Conservation (phyloP, 2,888 invertebrate species). For the Julus scanicus region DNA sequence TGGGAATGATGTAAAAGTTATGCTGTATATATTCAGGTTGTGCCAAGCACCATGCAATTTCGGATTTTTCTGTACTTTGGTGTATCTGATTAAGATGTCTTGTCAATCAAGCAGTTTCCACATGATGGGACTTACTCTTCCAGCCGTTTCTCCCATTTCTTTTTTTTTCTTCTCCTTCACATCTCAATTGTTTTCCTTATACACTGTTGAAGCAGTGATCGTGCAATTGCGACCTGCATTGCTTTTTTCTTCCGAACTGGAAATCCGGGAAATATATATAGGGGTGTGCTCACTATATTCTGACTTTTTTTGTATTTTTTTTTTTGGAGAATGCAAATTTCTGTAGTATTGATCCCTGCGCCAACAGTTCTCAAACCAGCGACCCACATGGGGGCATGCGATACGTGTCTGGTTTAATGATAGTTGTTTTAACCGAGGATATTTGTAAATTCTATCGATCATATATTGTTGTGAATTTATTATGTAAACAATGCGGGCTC, state of each 20-base stretch:
- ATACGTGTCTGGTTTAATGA: constrained; percentile 36
- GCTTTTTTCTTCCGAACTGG: neutral
- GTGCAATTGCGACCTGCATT: constrained; percentile 34
- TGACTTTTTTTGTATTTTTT: neutral
- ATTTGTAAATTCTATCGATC: constrained; percentile 42
- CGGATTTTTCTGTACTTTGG: neutral
- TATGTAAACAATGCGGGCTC: constrained; percentile 18
- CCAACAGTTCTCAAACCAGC: neutral
- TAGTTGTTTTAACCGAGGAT: constrained; percentile 10
- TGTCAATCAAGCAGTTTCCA: constrained; percentile 32
- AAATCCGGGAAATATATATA: neutral
- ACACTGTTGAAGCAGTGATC: neutral
- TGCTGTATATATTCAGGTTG: neutral
- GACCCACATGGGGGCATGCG: neutral
- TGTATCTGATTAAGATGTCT: constrained; percentile 30
- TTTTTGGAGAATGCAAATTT: neutral
- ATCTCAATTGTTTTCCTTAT: constrained; percentile 38
- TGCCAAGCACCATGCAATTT: neutral
- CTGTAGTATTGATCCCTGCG: neutral
- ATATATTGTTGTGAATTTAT: constrained; percentile 29
- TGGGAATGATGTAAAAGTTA: neutral
- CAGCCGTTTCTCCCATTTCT: constrained; percentile 15
- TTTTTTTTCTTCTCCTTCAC: neutral
- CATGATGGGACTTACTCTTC: constrained; percentile 27
- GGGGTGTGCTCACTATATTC: neutral